A percentile compares a stretch with the other conserved stretches of the same genome.
These are phyloP conservation scores for Drosophila littoralis DNA, from an alignment of 1,140 invertebrate species.

Conservation along the genomic window DNA sequence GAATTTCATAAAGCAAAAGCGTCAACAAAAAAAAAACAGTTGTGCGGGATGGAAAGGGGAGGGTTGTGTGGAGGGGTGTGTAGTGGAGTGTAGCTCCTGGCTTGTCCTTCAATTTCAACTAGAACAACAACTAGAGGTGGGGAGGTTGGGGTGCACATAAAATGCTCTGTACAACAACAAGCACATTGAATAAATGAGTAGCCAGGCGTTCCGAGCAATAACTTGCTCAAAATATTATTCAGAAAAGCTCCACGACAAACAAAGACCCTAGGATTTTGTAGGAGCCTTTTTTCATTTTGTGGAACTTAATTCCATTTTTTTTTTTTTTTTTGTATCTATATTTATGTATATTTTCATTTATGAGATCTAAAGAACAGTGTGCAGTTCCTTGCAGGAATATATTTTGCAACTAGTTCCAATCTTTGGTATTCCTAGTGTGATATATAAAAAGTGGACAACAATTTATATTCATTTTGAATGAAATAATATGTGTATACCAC, in stretches of 20 bases:
- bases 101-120: constrained; percentile 66
- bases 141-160: constrained; percentile 4
- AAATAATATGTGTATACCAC: no score
- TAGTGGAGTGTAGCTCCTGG: no score
- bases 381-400: no score
- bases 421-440: no score
- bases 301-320: background rate
- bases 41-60: no score
- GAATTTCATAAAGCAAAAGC: constrained; percentile 75
- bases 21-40: constrained; percentile 41
- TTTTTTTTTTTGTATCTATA: no score
- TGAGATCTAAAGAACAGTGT: no score
- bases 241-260: constrained; percentile 5
- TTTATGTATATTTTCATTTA: no score
- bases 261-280: constrained; percentile 26
- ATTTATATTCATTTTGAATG: no score
- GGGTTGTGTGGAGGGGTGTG: background rate
- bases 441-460: no score
- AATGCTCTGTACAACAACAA: constrained; percentile 28
- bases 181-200: constrained; percentile 46
- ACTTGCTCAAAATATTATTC: constrained; percentile 5
- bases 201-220: constrained; percentile 14
- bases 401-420: no score
- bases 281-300: no score
- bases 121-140: background rate